Percentiles rank a stretch among this genome's conserved stretches.
Evolutionary conservation across 1,140 invertebrate species (phyloP).

Genomic region (Drosophila pseudoobscura): DNA sequence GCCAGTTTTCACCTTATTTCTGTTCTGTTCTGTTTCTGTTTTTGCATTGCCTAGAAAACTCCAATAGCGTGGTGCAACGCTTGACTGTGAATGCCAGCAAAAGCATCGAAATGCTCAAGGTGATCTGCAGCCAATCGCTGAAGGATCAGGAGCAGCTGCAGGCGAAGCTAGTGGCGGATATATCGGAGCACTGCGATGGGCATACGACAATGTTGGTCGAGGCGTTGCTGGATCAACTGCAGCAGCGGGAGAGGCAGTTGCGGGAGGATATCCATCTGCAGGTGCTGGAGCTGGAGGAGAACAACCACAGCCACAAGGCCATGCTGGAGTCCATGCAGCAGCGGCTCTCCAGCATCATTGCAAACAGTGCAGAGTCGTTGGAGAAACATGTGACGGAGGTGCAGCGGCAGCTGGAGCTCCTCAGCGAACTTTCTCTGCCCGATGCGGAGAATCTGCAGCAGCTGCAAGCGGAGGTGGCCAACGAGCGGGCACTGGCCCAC

Average conservation of each 20-base stretch:
- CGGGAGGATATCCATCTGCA: slow-evolving; percentile 49
- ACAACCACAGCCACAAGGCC: slow-evolving; percentile 55
- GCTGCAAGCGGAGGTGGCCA: slow-evolving; percentile 51
- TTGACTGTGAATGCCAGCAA: slow-evolving; percentile 52
- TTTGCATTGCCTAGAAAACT: slow-evolving; percentile 41
- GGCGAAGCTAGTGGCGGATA: slow-evolving; percentile 18
- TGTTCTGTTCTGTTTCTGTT: background rate
- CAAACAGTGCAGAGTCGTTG: slow-evolving; percentile 32
- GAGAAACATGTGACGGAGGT: slow-evolving; percentile 49
- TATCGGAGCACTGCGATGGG: slow-evolving; percentile 35
- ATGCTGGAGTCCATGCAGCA: slow-evolving; percentile 60
- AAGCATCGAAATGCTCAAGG: slow-evolving; percentile 54
- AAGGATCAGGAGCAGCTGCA: slow-evolving; percentile 29
- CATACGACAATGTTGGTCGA: slow-evolving; percentile 42
- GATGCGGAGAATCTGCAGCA: slow-evolving; percentile 55
- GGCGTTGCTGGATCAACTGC: slow-evolving; percentile 55
- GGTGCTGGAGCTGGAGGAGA: slow-evolving; percentile 49
- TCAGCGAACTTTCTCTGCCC: slow-evolving; percentile 34
- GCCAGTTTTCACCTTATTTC: background rate
- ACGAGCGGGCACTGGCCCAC: slow-evolving; percentile 48
- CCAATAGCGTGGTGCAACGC: slow-evolving; percentile 48
- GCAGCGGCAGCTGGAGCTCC: slow-evolving; percentile 38
- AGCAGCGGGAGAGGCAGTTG: slow-evolving; percentile 49
- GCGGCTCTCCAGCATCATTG: slow-evolving; percentile 48
- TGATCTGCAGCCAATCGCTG: slow-evolving; percentile 30